Evolutionary conservation across 92 coral and sea anemone species (phyloP), one percentile per base, ranked within the genome.

Genomic region (Phymanthus crucifer): DNA sequence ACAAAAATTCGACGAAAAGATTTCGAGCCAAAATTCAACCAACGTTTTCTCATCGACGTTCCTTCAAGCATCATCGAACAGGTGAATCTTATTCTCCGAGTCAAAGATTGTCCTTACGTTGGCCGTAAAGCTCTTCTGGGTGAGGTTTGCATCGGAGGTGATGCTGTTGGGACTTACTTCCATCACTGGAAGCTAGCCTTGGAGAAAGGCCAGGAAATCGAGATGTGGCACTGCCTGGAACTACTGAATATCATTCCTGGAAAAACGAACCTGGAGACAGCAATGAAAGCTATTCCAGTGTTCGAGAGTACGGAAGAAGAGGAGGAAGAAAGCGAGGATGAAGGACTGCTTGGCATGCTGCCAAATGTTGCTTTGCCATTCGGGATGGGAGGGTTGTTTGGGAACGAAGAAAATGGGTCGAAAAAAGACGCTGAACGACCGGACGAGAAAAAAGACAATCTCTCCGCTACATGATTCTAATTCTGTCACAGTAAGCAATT

Each of bases 191-290:
- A 90, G 38, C 83, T 92, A 27, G 81, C 80, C 79, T 75, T 90
- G 1, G 88, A 92, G 7, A 92, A 91, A 37, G 91, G 82, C 67
- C 89, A 83, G 9, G 86, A 88, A 43, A 88, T 88, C 36, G 91
- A 81, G n/a, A 89, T 92, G 97, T 92, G 97, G 97, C 97, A 92
- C 47, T 80, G 87, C 17, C 80, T 92, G 27, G 91, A 92, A 48
- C 78, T 87, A 6, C 83, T 92, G 47, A 89, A 92, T 72, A 92
- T 92, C 74, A 88, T 90, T 14, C 97, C 97, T 18, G 91, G 97
- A 2, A 90, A 92, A 70, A 92, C 97, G 17, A 91, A 83, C 76
- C 81, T 92, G 32, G 78, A 86, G 17, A 92, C 97, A 13, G 92
- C 87, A 29, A 92, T 92, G 97, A 81, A 89, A 32, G 84, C 87